phyloP scores from a whole-genome alignment of 2,113 vertebrate genomes.

The Otus sunia region DNA sequence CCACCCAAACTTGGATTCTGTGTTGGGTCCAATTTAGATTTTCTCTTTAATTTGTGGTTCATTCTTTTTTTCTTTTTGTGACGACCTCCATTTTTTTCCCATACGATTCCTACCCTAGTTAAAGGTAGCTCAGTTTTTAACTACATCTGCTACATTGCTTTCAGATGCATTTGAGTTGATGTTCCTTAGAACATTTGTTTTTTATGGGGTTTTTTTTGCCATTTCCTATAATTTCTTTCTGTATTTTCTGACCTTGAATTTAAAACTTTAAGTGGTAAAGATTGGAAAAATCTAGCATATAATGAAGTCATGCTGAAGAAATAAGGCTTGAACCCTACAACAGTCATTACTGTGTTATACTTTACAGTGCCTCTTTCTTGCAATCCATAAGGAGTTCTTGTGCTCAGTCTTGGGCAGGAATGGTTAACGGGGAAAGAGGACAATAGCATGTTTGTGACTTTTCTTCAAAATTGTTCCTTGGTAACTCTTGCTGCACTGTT shows the following conservation, averaged over 20 bases:
- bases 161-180: not conserved
- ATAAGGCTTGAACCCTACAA: not conserved
- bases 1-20: not conserved
- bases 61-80: not conserved
- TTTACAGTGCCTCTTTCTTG: not conserved
- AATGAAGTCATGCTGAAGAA: not conserved
- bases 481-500: not conserved
- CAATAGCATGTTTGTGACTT: not conserved
- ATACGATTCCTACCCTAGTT: not conserved
- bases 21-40: not conserved
- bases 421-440: not conserved
- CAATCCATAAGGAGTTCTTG: not conserved
- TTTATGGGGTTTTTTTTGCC: not conserved
- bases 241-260: not conserved
- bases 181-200: not conserved
- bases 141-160: not conserved
- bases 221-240: not conserved
- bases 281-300: not conserved
- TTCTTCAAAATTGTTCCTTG: not conserved
- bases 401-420: not conserved
- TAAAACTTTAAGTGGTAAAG: not conserved
- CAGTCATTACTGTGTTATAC: not conserved
- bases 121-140: not conserved
- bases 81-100: not conserved
- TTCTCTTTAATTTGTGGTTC: not conserved